phyloP scores from a whole-genome alignment of 2,113 vertebrate genomes.

The Chlorocebus sabaeus region DNA sequence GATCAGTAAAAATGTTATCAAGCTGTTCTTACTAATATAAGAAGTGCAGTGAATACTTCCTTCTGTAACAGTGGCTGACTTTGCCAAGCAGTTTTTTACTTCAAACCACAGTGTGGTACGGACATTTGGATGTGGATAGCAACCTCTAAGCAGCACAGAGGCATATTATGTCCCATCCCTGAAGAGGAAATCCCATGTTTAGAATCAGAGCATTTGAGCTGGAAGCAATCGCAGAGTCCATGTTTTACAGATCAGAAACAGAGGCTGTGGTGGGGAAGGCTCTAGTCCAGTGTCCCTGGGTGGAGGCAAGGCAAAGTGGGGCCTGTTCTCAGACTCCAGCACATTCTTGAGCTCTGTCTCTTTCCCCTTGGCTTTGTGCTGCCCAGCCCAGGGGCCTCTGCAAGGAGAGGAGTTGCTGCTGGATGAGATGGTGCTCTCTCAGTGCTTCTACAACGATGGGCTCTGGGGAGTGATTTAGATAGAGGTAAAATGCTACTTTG shows the following conservation, averaged over 20 bases:
- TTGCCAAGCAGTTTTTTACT: neutral
- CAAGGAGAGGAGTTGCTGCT: neutral
- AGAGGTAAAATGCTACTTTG: slow-evolving; percentile 1
- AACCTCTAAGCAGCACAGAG: neutral
- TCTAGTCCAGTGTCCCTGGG: neutral
- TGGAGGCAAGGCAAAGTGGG: neutral
- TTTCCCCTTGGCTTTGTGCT: neutral
- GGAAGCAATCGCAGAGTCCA: neutral
- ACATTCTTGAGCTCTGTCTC: neutral
- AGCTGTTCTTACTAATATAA: neutral
- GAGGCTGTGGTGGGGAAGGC: accelerated
- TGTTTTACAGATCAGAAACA: neutral
- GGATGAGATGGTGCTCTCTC: accelerated
- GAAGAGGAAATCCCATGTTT: neutral
- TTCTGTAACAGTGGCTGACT: neutral
- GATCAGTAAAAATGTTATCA: neutral
- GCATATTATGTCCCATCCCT: neutral
- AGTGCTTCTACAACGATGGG: neutral
- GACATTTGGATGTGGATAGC: neutral
- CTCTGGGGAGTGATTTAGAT: neutral
- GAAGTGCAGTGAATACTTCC: neutral
- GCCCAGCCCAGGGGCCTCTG: accelerated
- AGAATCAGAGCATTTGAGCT: neutral
- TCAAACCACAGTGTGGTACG: neutral
- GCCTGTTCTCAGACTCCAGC: neutral